Evolutionary conservation across 1,140 invertebrate genomes (phyloP), one percentile per base, ranked within the genome.

Genomic region (Diachasma alloeum): DNA sequence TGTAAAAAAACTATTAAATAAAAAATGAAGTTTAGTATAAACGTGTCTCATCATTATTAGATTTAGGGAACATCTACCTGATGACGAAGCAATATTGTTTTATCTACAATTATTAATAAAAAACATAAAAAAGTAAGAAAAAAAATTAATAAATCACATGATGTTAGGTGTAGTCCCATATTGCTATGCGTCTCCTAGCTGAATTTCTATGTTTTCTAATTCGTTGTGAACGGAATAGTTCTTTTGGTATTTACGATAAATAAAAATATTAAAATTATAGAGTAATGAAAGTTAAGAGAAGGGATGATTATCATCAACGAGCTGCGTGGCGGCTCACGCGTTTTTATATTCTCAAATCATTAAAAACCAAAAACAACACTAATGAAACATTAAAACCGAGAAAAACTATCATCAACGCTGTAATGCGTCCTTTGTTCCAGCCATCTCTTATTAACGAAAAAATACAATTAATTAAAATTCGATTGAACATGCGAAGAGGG

Each of bases 41-140:
- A 67, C 69, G 70, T 71, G 26, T 70, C 24, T 79, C 59, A 70
- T 71, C 74, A 79, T 81, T 81, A 79, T 80, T 85, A 85, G 83
- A 73, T 79, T 84, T 85, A 84, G 79, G 80, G 78, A 84, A 84
- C 78, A 82, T 85, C 80, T 85, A 86, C 85, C 85, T 86, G 85
- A 86, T 81, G 79, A 86, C 78, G 78, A 86, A 86, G 85, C 84
- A 86, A 86, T 84, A 82, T 78, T 80, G 81, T 83, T 68, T 73
- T 80, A 80, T 79, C 74, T 76, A 82, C 75, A 75, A 83, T 84
- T 82, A 66, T 37, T 75, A 46, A 79, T 31, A 71, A 67, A 68
- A 48, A 59, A 66, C 15, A 37, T 22, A 77, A 59, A 48, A 76
- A 67, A 72, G 19, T 36, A 42, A 74, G 36, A 74, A 48, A 59